A percentile compares a stretch with the other conserved stretches of the same genome.
phyloP scores from a whole-genome alignment of 2,113 vertebrate genomes.

The Ramphastos sulfuratus region DNA sequence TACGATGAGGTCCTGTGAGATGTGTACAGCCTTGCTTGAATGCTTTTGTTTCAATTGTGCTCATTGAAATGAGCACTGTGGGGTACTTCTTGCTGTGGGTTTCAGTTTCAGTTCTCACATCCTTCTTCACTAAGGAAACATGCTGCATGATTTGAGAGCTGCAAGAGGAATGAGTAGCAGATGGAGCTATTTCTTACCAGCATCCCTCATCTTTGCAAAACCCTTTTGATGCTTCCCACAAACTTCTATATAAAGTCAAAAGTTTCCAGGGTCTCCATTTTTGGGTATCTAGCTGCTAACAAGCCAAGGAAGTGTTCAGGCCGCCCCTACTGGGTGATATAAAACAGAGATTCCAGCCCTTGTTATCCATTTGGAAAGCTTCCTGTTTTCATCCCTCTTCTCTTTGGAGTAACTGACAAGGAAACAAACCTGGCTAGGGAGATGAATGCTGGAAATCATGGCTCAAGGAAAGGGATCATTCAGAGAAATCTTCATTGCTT shows the following conservation, averaged over 20 bases:
- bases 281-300: not conserved
- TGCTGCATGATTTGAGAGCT: not conserved
- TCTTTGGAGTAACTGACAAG: not conserved
- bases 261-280: not conserved
- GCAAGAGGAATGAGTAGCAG: not conserved
- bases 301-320: not conserved
- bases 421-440: not conserved
- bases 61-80: not conserved
- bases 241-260: conserved; percentile 37
- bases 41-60: not conserved
- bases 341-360: not conserved
- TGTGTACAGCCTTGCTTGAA: not conserved
- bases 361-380: not conserved
- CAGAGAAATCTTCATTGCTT: not conserved
- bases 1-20: not conserved
- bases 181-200: not conserved
- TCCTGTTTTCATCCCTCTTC: not conserved
- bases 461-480: not conserved
- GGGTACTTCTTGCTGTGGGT: not conserved
- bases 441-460: not conserved
- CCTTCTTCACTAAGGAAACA: not conserved
- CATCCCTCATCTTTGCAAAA: not conserved
- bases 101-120: conserved; percentile 12
- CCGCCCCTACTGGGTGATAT: not conserved
- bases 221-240: not conserved